A percentile compares a stretch with the other conserved stretches of the same genome.
Conservation (phyloP, 1,140 invertebrate genomes). For the Lasioglossum albipes region DNA sequence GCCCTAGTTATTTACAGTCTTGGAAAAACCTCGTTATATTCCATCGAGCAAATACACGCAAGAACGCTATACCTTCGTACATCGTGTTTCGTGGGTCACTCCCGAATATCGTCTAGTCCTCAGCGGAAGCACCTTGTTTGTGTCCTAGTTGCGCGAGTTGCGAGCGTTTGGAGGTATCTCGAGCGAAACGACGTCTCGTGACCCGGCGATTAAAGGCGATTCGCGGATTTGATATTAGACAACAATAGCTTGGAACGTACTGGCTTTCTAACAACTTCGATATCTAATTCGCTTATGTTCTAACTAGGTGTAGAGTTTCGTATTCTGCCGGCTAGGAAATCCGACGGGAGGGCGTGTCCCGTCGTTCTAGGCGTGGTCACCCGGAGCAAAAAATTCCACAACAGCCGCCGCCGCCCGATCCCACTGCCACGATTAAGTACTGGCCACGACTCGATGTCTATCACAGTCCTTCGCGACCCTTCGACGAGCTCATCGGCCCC, state of each 20-base stretch:
- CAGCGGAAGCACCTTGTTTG: slow-evolving; percentile 51
- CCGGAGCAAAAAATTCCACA: slow-evolving; percentile 31
- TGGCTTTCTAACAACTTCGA: slow-evolving; percentile 61
- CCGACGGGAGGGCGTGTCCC: slow-evolving; percentile 15
- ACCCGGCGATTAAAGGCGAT: slow-evolving; percentile 41
- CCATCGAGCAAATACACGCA: slow-evolving; percentile 3
- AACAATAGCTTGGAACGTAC: slow-evolving; percentile 63
- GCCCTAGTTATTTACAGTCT: too few species aligned
- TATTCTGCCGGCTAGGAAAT: slow-evolving; percentile 37
- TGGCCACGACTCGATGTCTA: slow-evolving; percentile 47
- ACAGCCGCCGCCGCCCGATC: slow-evolving; percentile 25
- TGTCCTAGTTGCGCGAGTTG: slow-evolving; percentile 18
- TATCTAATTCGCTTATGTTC: slow-evolving; percentile 64
- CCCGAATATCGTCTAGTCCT: slow-evolving; percentile 1
- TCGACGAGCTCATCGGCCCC: not conserved
- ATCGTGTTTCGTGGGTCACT: slow-evolving; percentile 28
- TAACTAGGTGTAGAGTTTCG: slow-evolving; percentile 62
- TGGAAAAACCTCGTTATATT: not conserved
- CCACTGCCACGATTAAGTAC: slow-evolving; percentile 50
- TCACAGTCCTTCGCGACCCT: slow-evolving; percentile 43
- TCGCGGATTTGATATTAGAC: slow-evolving; percentile 67
- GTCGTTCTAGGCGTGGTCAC: not conserved
- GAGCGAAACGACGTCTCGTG: not conserved
- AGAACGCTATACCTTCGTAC: not conserved
- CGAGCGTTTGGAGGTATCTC: not conserved